Evolutionary conservation across 2,113 vertebrate genomes (phyloP).

Genomic region (Pelmatolapia mariae): DNA sequence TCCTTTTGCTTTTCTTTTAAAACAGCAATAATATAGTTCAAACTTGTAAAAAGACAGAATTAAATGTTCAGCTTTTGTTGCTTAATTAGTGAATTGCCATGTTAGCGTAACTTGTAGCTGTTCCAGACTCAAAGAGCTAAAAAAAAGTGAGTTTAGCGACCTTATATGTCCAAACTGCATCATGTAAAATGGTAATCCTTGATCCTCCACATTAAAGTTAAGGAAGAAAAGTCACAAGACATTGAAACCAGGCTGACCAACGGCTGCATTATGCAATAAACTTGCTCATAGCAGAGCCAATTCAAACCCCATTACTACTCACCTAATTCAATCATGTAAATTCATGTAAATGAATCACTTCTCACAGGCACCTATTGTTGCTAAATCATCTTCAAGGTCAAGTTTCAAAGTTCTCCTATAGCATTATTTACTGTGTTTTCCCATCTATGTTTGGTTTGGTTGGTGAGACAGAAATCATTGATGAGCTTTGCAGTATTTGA

Average conservation of each 20-base stretch:
- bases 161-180: neutral
- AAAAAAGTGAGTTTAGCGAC: neutral
- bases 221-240: neutral
- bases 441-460: neutral
- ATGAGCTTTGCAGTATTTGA: neutral
- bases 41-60: neutral
- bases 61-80: fast-evolving
- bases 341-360: neutral
- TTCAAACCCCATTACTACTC: neutral
- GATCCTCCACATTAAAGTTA: neutral
- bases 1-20: neutral
- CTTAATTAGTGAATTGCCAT: neutral
- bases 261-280: fast-evolving
- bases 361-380: too few relatives aligned
- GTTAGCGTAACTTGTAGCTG: neutral
- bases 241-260: neutral
- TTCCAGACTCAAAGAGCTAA: neutral
- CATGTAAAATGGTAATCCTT: neutral
- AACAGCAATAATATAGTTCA: neutral
- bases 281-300: neutral
- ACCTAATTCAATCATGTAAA: neutral
- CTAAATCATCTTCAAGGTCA: too few relatives aligned
- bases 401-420: neutral
- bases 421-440: neutral
- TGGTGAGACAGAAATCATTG: neutral